phyloP scores from a whole-genome alignment of 2,888 invertebrate species.

The Eupeodes latifasciatus region DNA sequence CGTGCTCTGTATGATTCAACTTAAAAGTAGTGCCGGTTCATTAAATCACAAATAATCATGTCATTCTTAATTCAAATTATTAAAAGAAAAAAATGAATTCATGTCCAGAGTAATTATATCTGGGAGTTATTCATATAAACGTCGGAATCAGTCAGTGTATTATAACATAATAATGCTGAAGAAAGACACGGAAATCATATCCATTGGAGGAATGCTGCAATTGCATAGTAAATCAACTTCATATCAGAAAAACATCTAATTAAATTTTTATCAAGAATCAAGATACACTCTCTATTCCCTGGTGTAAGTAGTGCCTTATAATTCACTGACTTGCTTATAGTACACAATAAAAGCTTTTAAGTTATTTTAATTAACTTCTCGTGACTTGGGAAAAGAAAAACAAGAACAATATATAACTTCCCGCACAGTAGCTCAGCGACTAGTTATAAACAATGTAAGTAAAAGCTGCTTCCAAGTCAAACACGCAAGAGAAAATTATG shows the following conservation, averaged over 20 bases:
- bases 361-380: conserved; percentile 72
- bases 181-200: conserved; percentile 18
- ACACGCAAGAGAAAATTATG: conserved; percentile 38
- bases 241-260: conserved; percentile 44
- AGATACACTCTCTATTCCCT: conserved; percentile 23
- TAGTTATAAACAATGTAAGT: neutral
- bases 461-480: conserved; percentile 38
- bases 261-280: conserved; percentile 37
- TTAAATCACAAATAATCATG: conserved; percentile 5
- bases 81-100: neutral
- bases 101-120: neutral
- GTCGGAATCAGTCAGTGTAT: conserved; percentile 31
- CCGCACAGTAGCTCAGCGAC: neutral
- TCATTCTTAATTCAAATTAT: neutral
- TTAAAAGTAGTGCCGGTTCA: too few relatives aligned
- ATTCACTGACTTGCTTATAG: neutral
- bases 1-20: neutral
- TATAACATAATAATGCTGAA: neutral
- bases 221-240: conserved; percentile 54
- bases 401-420: neutral
- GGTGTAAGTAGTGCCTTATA: neutral
- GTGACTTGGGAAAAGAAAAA: conserved; percentile 49
- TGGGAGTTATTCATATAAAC: conserved; percentile 38
- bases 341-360: conserved; percentile 16
- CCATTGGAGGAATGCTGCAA: conserved; percentile 12